These are phyloP conservation scores for Acronicta alni DNA, from an alignment of 2,888 invertebrate species.

Conservation along the genomic window DNA sequence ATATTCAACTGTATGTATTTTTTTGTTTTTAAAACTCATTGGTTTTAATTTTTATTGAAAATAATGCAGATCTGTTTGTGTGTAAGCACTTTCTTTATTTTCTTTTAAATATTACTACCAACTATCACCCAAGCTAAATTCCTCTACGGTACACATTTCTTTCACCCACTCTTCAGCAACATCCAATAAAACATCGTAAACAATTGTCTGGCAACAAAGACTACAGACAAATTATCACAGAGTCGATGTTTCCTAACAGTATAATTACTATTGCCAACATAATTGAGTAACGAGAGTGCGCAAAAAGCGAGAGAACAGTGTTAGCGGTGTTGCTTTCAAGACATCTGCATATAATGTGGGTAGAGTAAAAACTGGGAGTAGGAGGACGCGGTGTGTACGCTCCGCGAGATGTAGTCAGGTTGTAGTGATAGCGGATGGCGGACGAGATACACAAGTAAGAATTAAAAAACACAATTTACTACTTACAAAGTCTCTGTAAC, in stretches of 20 bases:
- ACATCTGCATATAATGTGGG: constrained; percentile 76
- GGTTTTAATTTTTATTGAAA: no score
- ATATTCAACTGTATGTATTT: no score
- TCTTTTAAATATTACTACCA: no score
- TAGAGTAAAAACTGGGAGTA: constrained; percentile 60
- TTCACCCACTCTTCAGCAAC: background rate
- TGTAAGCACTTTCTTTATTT: no score
- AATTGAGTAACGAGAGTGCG: constrained; percentile 57
- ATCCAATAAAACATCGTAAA: constrained; percentile 17
- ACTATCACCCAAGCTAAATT: no score
- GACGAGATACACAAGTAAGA: no score
- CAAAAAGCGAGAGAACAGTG: constrained; percentile 67
- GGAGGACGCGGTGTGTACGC: constrained; percentile 39
- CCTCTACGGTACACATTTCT: background rate
- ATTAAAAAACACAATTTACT: no score
- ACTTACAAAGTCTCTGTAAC: no score
- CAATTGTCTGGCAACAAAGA: constrained; percentile 30
- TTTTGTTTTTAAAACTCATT: no score
- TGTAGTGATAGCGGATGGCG: constrained; percentile 8
- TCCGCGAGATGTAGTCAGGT: constrained; percentile 19
- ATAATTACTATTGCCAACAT: constrained; percentile 49
- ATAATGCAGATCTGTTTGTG: no score
- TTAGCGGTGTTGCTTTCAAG: constrained; percentile 75
- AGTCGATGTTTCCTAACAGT: constrained; percentile 43
- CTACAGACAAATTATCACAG: no score